Conservation (phyloP, 1,140 invertebrate species). For the Diprion similis region DNA sequence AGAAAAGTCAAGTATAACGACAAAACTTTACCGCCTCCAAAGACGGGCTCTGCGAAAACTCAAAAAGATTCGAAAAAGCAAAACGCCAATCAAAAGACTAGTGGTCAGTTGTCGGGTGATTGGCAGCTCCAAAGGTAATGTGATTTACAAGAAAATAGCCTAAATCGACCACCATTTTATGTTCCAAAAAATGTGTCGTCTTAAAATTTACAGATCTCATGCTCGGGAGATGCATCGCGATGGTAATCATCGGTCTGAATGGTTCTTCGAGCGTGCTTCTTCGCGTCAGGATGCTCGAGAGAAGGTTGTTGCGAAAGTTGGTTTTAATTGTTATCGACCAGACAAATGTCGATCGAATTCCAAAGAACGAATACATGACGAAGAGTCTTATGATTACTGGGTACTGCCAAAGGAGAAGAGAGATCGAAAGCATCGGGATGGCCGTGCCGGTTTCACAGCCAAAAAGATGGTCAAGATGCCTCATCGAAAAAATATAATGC, state of each 20-base stretch:
- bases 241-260: conserved; percentile 3
- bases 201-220: conserved; percentile 20
- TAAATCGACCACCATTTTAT: conserved; percentile 11
- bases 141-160: background rate
- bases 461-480: conserved; percentile 15
- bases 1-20: conserved; percentile 1
- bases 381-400: conserved; percentile 5
- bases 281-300: conserved; percentile 9
- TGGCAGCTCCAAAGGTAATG: conserved; percentile 28
- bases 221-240: conserved; percentile 10
- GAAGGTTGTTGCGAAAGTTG: background rate
- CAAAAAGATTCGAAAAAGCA: conserved; percentile 21
- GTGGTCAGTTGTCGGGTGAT: conserved; percentile 20
- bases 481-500: conserved; percentile 10
- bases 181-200: conserved; percentile 20
- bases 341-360: background rate
- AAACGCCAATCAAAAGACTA: conserved; percentile 14
- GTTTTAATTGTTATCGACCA: background rate
- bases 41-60: conserved; percentile 11
- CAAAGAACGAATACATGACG: background rate
- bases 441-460: background rate
- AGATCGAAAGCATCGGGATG: background rate
- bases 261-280: conserved; percentile 10
- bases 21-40: background rate
- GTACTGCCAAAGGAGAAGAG: background rate